Percentiles rank a stretch among this genome's conserved stretches.
These are phyloP conservation scores for Lithobates sylvaticus DNA, from an alignment of 2,797 vertebrate genomes.

Conservation along the genomic window DNA sequence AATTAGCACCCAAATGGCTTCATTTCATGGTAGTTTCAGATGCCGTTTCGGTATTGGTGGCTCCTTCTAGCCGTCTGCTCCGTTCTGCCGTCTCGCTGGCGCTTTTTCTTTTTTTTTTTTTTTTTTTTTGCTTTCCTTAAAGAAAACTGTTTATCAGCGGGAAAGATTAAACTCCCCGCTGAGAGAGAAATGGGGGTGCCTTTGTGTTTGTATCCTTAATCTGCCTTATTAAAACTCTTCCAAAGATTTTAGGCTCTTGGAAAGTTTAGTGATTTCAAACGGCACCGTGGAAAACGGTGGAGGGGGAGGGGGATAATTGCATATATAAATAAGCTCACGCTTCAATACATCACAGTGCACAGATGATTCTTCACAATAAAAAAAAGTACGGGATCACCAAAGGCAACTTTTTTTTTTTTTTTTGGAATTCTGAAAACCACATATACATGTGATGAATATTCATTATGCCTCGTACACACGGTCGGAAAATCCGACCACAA, in stretches of 20 bases:
- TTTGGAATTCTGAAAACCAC: too few relatives aligned
- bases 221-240: slow-evolving; percentile 76
- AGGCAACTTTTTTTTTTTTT: too few relatives aligned
- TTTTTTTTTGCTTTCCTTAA: slow-evolving; percentile 60
- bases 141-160: slow-evolving; percentile 70
- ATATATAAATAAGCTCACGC: background rate
- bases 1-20: slow-evolving; percentile 73
- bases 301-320: background rate
- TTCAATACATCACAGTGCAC: slow-evolving; percentile 3
- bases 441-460: too few relatives aligned
- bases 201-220: slow-evolving; percentile 74
- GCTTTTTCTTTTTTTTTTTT: slow-evolving; percentile 55
- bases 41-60: slow-evolving; percentile 59
- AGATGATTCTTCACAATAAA: background rate
- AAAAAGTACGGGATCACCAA: too few relatives aligned
- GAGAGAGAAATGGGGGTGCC: slow-evolving; percentile 71
- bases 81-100: slow-evolving; percentile 66
- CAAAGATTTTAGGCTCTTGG: slow-evolving; percentile 70
- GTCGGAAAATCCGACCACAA: too few relatives aligned
- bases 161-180: slow-evolving; percentile 73
- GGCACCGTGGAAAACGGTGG: background rate
- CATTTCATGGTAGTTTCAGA: slow-evolving; percentile 72
- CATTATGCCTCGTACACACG: too few relatives aligned
- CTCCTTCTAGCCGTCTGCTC: slow-evolving; percentile 55
- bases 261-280: slow-evolving; percentile 64